A percentile compares a stretch with the other conserved stretches of the same genome.
phyloP scores from a whole-genome alignment of 2,797 vertebrate species.

The Poecilia wingei region DNA sequence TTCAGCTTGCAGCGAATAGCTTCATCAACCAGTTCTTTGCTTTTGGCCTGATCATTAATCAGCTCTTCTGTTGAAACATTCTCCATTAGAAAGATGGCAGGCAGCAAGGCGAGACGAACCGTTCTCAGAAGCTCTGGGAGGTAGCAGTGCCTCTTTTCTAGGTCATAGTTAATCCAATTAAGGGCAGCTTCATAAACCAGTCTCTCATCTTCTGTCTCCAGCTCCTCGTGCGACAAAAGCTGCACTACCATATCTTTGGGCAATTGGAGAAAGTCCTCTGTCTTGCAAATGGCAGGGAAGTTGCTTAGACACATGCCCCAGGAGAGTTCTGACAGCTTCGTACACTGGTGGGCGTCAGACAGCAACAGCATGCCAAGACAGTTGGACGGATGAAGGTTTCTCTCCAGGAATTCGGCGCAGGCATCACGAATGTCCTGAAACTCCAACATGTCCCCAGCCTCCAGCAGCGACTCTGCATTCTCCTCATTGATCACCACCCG shows the following conservation, averaged over 20 bases:
- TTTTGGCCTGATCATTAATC: slow-evolving; percentile 92
- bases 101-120: slow-evolving; percentile 92
- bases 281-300: slow-evolving; percentile 96
- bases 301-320: slow-evolving; percentile 99
- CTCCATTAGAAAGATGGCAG: slow-evolving; percentile 98
- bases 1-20: slow-evolving; percentile 96
- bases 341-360: slow-evolving; percentile 96
- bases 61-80: slow-evolving; percentile 96
- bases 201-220: slow-evolving; percentile 96
- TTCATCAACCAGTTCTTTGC: slow-evolving; percentile 97
- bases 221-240: slow-evolving; percentile 94
- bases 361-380: slow-evolving; percentile 96
- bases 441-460: slow-evolving; percentile 97
- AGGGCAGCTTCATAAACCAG: slow-evolving; percentile 96
- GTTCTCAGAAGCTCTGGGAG: slow-evolving; percentile 92
- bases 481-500: slow-evolving; percentile 98
- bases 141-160: slow-evolving; percentile 90
- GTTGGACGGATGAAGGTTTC: slow-evolving; percentile 96
- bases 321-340: slow-evolving; percentile 94
- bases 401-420: slow-evolving; percentile 95
- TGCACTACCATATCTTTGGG: slow-evolving; percentile 98
- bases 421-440: slow-evolving; percentile 98
- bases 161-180: slow-evolving; percentile 95
- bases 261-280: slow-evolving; percentile 95
- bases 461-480: slow-evolving; percentile 94